phyloP scores from a whole-genome alignment of 2,888 invertebrate genomes.

The Eupithecia abbreviata region DNA sequence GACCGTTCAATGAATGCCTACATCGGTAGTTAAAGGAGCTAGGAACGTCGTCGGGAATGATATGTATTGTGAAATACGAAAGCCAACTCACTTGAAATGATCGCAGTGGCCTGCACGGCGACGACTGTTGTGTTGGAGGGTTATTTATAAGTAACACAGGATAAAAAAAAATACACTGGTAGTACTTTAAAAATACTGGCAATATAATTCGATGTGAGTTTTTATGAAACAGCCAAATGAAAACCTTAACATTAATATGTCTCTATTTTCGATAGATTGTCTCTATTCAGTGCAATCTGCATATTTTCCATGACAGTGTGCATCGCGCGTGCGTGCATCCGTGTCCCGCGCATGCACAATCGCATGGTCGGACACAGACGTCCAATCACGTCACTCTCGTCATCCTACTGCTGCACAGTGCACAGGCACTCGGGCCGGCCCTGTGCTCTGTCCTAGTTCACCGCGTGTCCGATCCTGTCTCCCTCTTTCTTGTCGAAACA shows the following conservation, averaged over 20 bases:
- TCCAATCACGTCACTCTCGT: background rate
- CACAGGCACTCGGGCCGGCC: background rate
- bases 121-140: background rate
- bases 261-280: background rate
- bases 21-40: background rate
- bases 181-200: no score
- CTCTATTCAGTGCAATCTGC: background rate
- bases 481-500: background rate
- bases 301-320: background rate
- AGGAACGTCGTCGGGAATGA: background rate
- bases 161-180: no score
- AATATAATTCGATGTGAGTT: no score
- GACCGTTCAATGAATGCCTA: background rate
- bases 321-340: background rate
- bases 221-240: no score
- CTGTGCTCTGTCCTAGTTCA: background rate
- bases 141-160: no score
- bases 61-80: background rate
- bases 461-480: background rate
- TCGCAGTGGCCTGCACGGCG: background rate
- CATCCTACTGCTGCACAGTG: no score
- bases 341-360: background rate
- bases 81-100: background rate
- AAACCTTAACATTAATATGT: background rate
- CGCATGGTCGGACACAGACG: background rate